These are phyloP conservation scores for Labia minor DNA, from an alignment of 2,888 invertebrate species.

Conservation along the genomic window DNA sequence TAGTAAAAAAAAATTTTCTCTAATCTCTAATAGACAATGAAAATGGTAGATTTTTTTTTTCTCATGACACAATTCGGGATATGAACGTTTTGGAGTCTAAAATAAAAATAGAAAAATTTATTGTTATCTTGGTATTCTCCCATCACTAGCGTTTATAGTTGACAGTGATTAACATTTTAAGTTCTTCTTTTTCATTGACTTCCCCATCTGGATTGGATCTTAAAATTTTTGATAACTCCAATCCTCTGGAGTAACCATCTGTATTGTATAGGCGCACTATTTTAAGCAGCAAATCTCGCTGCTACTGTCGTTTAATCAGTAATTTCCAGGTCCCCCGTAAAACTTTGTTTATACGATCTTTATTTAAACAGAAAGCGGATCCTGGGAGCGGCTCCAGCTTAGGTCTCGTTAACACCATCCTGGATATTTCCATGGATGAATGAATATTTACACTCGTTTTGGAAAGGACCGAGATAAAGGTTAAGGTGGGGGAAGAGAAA, in stretches of 20 bases:
- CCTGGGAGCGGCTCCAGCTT: not conserved
- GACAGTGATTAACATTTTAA: no score
- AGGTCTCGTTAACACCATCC: not conserved
- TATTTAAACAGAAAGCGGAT: not conserved
- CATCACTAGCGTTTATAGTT: no score
- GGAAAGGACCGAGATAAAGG: constrained; percentile 7
- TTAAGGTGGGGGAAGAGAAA: not conserved
- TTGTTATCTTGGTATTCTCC: no score
- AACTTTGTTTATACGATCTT: constrained; percentile 7
- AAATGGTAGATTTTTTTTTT: no score
- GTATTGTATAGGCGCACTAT: not conserved
- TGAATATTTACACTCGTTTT: constrained; percentile 13
- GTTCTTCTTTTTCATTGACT: no score
- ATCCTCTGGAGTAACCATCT: not conserved
- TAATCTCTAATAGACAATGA: no score
- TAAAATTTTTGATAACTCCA: not conserved
- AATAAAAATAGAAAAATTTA: no score
- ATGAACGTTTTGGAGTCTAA: no score
- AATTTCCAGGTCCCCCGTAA: not conserved
- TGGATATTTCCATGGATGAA: constrained; percentile 1
- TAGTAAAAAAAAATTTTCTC: no score
- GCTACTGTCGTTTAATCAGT: not conserved
- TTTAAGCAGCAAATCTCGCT: not conserved
- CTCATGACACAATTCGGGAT: no score
- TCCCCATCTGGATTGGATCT: no score